Evolutionary conservation across 2,888 invertebrate genomes (phyloP).

Genomic region (Tortrix viridana): DNA sequence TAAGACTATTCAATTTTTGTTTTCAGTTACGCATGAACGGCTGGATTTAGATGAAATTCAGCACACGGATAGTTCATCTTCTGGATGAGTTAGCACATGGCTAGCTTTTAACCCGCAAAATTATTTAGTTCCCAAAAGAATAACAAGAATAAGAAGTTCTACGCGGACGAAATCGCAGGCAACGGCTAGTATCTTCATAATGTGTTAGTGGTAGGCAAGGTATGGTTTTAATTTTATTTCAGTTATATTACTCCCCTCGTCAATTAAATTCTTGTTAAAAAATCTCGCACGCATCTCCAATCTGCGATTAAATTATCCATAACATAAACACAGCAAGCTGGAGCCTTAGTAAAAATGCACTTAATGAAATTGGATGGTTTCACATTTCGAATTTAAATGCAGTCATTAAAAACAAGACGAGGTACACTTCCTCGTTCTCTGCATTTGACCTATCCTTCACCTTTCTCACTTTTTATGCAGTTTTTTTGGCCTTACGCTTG

Average conservation of each 20-base stretch:
- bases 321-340: constrained; percentile 27
- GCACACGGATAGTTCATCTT: too few species aligned
- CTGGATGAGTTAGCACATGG: too few species aligned
- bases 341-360: constrained; percentile 25
- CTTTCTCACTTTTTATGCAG: constrained; percentile 31
- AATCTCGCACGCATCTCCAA: constrained; percentile 7
- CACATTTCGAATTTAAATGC: constrained; percentile 38
- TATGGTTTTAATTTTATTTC: too few species aligned
- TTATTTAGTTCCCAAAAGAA: too few species aligned
- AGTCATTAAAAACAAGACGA: constrained; percentile 36
- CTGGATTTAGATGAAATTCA: too few species aligned
- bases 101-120: too few species aligned
- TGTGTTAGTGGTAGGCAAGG: too few species aligned
- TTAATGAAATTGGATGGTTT: constrained; percentile 35
- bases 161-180: not conserved
- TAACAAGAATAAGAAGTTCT: not conserved
- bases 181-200: too few species aligned
- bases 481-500: constrained; percentile 26
- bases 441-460: constrained; percentile 38
- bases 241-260: too few species aligned
- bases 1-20: too few species aligned
- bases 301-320: constrained; percentile 19
- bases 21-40: too few species aligned
- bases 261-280: constrained; percentile 9
- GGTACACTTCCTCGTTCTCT: constrained; percentile 35